Base-by-base conservation (phyloP, 2,888 invertebrate species). In the Cosmorhoe ocellata region DNA sequence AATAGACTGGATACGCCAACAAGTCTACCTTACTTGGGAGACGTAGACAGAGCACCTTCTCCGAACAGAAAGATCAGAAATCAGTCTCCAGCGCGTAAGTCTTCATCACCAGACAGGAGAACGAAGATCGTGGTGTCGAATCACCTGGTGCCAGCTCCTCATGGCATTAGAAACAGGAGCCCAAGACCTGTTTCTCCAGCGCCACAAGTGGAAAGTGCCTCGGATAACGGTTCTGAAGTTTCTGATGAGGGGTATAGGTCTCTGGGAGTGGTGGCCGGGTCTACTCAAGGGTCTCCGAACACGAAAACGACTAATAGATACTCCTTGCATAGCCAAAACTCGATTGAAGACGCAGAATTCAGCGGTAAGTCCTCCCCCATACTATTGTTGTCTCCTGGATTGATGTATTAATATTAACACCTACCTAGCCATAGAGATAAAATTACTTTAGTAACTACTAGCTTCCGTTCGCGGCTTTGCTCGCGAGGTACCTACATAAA, bases 191-290 rank as follows among this genome's bases (percentile, higher is more conserved):
- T 91, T 8, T 92, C 93, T 44, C 92, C 94, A 9, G 92, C 93
- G 0, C 84, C 88, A 1, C 83, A 83, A 0, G 76, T 90, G 13
- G 92, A 93, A 65, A 92, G 93, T 56, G 93, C 93, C 6, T 94
- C 95, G 44, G 95, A 96, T 74, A 95, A 95, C 63, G 95, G 95
- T 7, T 95, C 95, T 49, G 96, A 96, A 76, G 95, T 96, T 14
- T 96, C 95, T 18, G 96, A 96, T 77, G 96, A 96, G 71, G 96
- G 96, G 0, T 96, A 96, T 78, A 92, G 96, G 67, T 96, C 96
- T 71, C 81, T 96, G 67, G 95, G 95, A 0, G 91, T 95, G 37
- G 93, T 91, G 14, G 88, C 89, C 0, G 86, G 86, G 1, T 91
- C 90, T 31, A 91, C 89, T 0, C 89, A 90, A 46, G 86, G 87